Evolutionary conservation across 2,888 invertebrate species (phyloP).

Genomic region (Dryadula phaetusa): DNA sequence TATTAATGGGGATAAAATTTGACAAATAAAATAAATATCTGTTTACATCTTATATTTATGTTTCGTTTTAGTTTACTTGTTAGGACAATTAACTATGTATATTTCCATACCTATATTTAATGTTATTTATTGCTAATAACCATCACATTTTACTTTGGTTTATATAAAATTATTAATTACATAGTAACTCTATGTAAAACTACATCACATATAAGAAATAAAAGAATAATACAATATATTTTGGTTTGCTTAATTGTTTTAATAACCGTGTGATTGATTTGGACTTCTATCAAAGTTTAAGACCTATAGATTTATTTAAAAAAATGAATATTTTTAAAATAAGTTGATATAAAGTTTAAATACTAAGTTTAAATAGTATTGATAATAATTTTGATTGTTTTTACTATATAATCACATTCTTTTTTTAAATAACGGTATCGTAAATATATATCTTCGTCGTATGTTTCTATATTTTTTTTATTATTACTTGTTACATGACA

Average conservation of each 20-base stretch:
- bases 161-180: conserved; percentile 46
- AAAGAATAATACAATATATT: conserved; percentile 4
- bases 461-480: too few species aligned
- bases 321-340: too few species aligned
- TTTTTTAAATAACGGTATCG: background rate
- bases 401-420: background rate
- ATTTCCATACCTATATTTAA: conserved; percentile 36
- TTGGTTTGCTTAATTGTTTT: background rate
- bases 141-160: conserved; percentile 70
- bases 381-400: too few species aligned
- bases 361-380: background rate
- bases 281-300: background rate
- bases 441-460: background rate
- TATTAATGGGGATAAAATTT: background rate
- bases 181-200: conserved; percentile 31
- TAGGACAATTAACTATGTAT: conserved; percentile 37
- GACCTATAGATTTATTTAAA: too few species aligned
- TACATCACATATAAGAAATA: background rate
- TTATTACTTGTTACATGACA: background rate
- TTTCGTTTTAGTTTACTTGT: conserved; percentile 25
- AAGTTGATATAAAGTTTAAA: background rate
- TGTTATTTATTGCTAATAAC: conserved; percentile 58
- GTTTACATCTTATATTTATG: conserved; percentile 22
- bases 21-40: conserved; percentile 7
- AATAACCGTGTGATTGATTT: background rate